Evolutionary conservation across 1,140 invertebrate genomes (phyloP).

Genomic region (Drosophila bocki): DNA sequence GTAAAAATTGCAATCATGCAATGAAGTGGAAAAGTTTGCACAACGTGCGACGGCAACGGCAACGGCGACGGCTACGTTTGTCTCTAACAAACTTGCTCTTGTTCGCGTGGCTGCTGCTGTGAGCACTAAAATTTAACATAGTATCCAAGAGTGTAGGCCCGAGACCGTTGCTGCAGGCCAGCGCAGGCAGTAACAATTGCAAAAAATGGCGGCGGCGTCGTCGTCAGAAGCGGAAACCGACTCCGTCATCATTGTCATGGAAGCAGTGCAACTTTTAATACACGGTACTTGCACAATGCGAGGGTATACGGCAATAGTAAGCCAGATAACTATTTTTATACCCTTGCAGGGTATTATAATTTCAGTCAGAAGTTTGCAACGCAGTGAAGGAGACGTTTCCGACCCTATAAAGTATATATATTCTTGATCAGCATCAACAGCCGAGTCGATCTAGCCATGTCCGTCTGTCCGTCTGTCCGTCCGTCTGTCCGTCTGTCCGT

Average conservation of each 20-base stretch:
- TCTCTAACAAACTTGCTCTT: slow-evolving; percentile 37
- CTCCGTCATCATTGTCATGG: slow-evolving; percentile 79
- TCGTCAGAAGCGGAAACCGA: slow-evolving; percentile 63
- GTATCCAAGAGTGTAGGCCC: slow-evolving; percentile 41
- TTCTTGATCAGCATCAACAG: too few relatives aligned
- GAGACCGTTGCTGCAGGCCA: slow-evolving; percentile 39
- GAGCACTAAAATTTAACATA: slow-evolving; percentile 41
- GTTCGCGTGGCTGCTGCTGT: slow-evolving; percentile 29
- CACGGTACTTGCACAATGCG: background rate
- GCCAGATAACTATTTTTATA: background rate
- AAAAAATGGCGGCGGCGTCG: slow-evolving; percentile 61
- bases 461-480: too few relatives aligned
- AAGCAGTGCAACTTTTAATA: slow-evolving; percentile 52
- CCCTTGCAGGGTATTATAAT: too few relatives aligned
- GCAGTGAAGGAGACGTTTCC: too few relatives aligned
- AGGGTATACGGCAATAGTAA: background rate
- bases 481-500: too few relatives aligned
- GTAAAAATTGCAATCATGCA: slow-evolving; percentile 77
- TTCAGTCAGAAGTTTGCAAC: too few relatives aligned
- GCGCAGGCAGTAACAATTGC: slow-evolving; percentile 51
- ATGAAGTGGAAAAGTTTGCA: slow-evolving; percentile 78
- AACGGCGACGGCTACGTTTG: slow-evolving; percentile 48
- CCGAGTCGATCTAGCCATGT: too few relatives aligned
- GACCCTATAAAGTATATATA: too few relatives aligned
- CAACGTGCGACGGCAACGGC: slow-evolving; percentile 55